Base-by-base conservation (phyloP, 2,888 invertebrate species). In the Rugalucina vietnamica region DNA sequence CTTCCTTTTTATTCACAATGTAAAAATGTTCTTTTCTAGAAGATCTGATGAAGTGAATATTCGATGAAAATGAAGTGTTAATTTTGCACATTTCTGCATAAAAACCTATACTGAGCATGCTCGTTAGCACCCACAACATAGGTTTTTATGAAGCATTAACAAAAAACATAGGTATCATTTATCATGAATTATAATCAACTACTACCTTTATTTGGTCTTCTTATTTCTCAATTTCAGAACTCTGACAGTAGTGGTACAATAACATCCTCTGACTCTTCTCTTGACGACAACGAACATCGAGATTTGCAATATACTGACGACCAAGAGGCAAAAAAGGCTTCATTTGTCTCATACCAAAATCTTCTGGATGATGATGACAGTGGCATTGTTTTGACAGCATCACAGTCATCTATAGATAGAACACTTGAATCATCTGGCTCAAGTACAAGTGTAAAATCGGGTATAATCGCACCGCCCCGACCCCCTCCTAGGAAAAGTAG, bases 351-450 rank as follows among this genome's bases (percentile, higher is more conserved):
- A 14, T 87, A 85, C 73, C 75, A 82, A 27, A 80, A 71, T 34
- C 75, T 87, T 5, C 36, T 87, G 12, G 82, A 87, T 5, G 87
- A 87, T 60, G 81, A 87, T 49, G 87, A 87, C 54, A 87, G 87
- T 74, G 87, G 87, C 4, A 87, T 87, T 57, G 87, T 87, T 0
- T 77, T 86, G 76, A 82, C 76, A 65, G 80, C 85, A 12, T 87
- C 87, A 37, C 81, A 82, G 34, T 34, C 82, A 1, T 87, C 87
- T 10, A 49, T 87, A 29, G 84, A 87, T 76, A 82, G 72, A 36
- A 74, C 72, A 0, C 71, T 60, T 24, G 65, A 65, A 34, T 34
- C 65, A 18, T 70, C 72, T 10, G 81, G 82, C 27, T 71, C 54
- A 34, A 79, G 69, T 72, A 24, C 60, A 18, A 57, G 71, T 34